Evolutionary conservation across 2,888 invertebrate species (phyloP).

Genomic region (Macrosoma leucophasiata): DNA sequence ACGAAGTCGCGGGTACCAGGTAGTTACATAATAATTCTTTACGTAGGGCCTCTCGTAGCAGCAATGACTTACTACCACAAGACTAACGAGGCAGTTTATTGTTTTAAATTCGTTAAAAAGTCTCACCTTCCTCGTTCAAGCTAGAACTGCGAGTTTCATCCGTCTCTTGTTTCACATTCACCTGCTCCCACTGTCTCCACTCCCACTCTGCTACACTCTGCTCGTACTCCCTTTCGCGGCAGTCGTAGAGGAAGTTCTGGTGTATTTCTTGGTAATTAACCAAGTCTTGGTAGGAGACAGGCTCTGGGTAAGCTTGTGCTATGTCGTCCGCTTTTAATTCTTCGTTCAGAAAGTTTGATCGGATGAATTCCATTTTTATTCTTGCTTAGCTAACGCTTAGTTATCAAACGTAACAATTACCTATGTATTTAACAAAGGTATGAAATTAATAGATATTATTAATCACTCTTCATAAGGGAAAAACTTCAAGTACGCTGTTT

Average conservation of each 20-base stretch:
- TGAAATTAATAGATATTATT: no score
- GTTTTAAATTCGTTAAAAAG: no score
- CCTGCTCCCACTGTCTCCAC: constrained; percentile 42
- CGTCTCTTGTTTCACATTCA: constrained; percentile 45
- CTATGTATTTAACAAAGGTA: no score
- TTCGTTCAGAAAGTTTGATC: constrained; percentile 36
- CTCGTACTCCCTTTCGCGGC: constrained; percentile 32
- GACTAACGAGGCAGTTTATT: no score
- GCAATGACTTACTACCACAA: no score
- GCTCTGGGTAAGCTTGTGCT: constrained; percentile 20
- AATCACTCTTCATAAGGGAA: no score
- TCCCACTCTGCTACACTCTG: constrained; percentile 27
- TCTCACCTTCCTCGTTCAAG: constrained; percentile 47
- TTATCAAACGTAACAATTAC: no score
- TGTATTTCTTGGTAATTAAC: constrained; percentile 23
- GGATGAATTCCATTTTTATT: constrained; percentile 44
- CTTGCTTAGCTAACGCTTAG: not conserved
- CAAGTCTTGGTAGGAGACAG: constrained; percentile 25
- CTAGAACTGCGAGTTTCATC: constrained; percentile 28
- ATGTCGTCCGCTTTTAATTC: constrained; percentile 25
- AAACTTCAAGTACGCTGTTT: no score
- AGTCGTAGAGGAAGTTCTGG: constrained; percentile 45
- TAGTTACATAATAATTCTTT: no score
- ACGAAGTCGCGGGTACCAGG: no score
- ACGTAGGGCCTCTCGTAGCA: no score